A percentile compares a stretch with the other conserved stretches of the same genome.
phyloP scores from a whole-genome alignment of 1,140 invertebrate genomes.

The Pemphigus obesinymphae region DNA sequence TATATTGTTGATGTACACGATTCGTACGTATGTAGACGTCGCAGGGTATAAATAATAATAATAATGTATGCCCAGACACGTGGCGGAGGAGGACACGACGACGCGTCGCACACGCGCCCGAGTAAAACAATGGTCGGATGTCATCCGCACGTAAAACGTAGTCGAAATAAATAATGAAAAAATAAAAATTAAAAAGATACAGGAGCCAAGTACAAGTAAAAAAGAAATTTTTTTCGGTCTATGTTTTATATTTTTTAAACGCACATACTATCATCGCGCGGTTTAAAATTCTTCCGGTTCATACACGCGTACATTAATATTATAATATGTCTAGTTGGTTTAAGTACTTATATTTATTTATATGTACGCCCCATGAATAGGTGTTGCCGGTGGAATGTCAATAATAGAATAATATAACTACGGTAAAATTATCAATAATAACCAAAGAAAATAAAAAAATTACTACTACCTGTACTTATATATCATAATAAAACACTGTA shows the following conservation, averaged over 20 bases:
- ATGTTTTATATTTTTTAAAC: not conserved
- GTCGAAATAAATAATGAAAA: not conserved
- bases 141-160: conserved; percentile 1
- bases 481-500: too few species aligned
- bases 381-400: too few species aligned
- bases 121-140: conserved; percentile 26
- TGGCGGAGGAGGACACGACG: not conserved
- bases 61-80: conserved; percentile 20
- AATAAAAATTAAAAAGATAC: not conserved
- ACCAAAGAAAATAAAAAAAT: too few species aligned
- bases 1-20: too few species aligned
- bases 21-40: too few species aligned
- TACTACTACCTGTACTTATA: too few species aligned
- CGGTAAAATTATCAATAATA: too few species aligned
- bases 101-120: not conserved
- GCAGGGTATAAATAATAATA: too few species aligned
- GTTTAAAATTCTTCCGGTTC: not conserved
- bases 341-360: too few species aligned
- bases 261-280: not conserved
- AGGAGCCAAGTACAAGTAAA: not conserved
- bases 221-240: not conserved
- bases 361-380: too few species aligned
- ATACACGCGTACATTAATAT: not conserved
- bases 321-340: not conserved
- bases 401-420: too few species aligned